Evolutionary conservation across 2,888 invertebrate genomes (phyloP), one percentile per base, ranked within the genome.

Genomic region (Drosophila anomalata): DNA sequence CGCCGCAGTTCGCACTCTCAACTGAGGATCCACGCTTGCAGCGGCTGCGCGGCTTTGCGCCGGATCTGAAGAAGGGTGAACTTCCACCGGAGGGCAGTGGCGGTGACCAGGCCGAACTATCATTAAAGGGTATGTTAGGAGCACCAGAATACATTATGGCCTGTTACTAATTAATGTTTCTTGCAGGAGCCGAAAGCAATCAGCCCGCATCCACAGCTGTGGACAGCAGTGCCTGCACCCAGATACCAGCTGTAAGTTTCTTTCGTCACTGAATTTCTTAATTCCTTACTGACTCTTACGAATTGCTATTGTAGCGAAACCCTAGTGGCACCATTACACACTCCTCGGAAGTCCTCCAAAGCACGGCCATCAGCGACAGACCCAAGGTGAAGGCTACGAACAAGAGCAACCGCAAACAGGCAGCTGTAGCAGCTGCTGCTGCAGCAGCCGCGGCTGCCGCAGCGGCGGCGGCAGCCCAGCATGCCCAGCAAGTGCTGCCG

Each of bases 301-400:
- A 7, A 8, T 17, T 8, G 9, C 26, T 6, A 12, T 51, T 55
- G 7, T 36, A 75, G 71, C 73, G 48, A n/a, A 44, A 26, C 24
- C 67, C 55, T 59, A 79, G 86, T 48, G 65, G 85, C 8, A 88
- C 91, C 70, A 90, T 92, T 46, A 91, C 91, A 26, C 92, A 92
- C 67, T 91, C 92, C 24, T 92, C 92, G 7, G 92, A 92, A 75
- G 92, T 92, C 36, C 90, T 91, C 24, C 92, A 95, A 92, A 94
- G 94, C 88, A 95, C 95, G 66, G 95, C 96, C 75, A 95, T 96
- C 85, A 96, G 96, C 92, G 96, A 97, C 92, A 94, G 96, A 85
- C 96, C 96, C 66, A 96, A 96, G 92, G 96, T 95, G 47, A 97
- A 96, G 92, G 95, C 96, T 44, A 94, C 94, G 55, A 94, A 95